These are phyloP conservation scores for Colaptes auratus DNA, from an alignment of 2,113 vertebrate genomes.

Conservation along the genomic window DNA sequence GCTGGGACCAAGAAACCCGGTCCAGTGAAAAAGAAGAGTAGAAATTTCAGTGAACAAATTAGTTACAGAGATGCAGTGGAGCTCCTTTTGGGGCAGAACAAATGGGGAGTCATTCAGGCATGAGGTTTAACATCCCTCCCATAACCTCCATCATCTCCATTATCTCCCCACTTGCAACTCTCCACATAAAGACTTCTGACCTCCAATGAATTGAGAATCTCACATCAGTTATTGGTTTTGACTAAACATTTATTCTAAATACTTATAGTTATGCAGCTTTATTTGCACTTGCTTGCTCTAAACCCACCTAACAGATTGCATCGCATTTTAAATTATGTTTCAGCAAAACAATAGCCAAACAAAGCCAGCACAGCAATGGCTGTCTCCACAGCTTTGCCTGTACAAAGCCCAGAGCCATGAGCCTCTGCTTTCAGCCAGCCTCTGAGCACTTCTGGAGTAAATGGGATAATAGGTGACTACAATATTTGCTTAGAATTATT, in stretches of 20 bases:
- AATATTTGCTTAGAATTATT: constrained; percentile 59
- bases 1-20: background rate
- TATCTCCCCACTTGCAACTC: background rate
- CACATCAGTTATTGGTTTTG: background rate
- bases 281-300: background rate
- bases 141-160: background rate
- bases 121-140: background rate
- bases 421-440: constrained; percentile 33
- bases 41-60: background rate
- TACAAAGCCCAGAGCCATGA: background rate
- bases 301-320: background rate
- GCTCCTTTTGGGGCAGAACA: background rate
- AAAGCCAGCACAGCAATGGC: background rate
- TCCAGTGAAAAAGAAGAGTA: background rate
- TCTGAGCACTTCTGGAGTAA: constrained; percentile 29
- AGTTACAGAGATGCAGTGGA: background rate
- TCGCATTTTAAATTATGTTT: constrained; percentile 41
- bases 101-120: background rate
- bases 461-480: constrained; percentile 33
- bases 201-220: background rate
- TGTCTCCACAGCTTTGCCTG: constrained; percentile 13
- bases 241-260: background rate
- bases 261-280: background rate
- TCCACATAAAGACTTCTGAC: background rate
- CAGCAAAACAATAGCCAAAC: constrained; percentile 10